These are phyloP conservation scores for Pomatostomus ruficeps DNA, from an alignment of 2,113 vertebrate species.

Conservation along the genomic window DNA sequence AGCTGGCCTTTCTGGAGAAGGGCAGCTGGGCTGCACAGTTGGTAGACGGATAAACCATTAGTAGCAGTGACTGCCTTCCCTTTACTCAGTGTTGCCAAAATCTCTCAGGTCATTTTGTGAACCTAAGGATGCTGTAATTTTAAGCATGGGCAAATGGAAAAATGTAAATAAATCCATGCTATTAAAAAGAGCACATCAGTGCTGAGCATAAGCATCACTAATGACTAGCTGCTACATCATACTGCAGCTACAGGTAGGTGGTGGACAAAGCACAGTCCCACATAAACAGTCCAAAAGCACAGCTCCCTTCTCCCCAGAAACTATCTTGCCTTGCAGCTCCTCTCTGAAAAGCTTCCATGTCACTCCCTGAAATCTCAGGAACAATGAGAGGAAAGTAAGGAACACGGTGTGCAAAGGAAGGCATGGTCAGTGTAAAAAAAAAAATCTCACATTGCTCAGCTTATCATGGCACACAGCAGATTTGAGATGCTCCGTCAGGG, in stretches of 20 bases:
- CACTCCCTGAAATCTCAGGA: background rate
- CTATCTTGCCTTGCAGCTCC: background rate
- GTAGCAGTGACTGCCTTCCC: background rate
- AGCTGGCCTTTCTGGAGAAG: background rate
- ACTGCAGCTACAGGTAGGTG: background rate
- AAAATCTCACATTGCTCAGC: background rate
- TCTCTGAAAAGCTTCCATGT: background rate
- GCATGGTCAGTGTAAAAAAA: background rate
- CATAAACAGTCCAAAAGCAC: background rate
- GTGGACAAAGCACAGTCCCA: background rate
- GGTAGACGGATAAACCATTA: background rate
- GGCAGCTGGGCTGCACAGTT: constrained; percentile 4
- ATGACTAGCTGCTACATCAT: background rate
- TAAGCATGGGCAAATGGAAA: background rate
- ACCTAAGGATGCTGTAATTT: background rate
- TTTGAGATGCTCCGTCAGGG: background rate
- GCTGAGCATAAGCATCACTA: background rate
- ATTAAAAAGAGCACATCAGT: background rate
- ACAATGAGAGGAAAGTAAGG: background rate
- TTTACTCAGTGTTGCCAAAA: background rate
- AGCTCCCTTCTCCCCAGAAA: background rate
- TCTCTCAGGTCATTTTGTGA: background rate
- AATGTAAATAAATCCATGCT: background rate
- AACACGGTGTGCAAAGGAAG: background rate
- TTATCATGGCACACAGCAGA: background rate